Conservation (phyloP, 2,113 vertebrate species). For the Monopterus albus region DNA sequence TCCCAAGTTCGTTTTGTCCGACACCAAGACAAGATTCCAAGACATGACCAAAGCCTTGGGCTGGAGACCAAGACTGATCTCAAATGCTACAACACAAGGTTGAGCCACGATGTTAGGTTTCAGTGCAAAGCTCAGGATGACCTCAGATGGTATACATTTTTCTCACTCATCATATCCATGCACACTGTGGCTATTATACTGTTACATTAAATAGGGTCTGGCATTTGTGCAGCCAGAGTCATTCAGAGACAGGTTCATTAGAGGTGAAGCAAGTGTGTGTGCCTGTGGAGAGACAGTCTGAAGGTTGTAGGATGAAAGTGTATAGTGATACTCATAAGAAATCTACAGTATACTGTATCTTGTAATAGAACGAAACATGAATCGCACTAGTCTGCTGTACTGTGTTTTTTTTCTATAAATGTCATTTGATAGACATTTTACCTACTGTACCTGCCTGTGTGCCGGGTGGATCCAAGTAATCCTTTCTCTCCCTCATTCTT, state of each 20-base stretch:
- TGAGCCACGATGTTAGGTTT: slow-evolving; percentile 20
- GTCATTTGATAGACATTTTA: slow-evolving; percentile 42
- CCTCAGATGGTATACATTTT: slow-evolving; percentile 42
- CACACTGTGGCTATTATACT: slow-evolving; percentile 40
- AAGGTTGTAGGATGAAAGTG: slow-evolving; percentile 46
- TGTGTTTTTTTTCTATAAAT: slow-evolving; percentile 58
- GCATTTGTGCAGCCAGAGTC: slow-evolving; percentile 33
- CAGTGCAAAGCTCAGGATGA: slow-evolving; percentile 32
- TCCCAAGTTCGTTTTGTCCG: no score
- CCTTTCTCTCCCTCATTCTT: slow-evolving; percentile 19
- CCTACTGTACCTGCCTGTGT: slow-evolving; percentile 12
- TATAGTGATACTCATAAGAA: slow-evolving; percentile 52
- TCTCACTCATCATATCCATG: no score
- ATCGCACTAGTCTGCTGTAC: slow-evolving; percentile 30
- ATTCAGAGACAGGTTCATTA: slow-evolving; percentile 48
- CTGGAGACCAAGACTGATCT: no score
- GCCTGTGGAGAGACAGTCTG: slow-evolving; percentile 20
- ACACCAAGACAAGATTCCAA: no score
- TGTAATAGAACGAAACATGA: slow-evolving; percentile 48
- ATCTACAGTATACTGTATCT: no score
- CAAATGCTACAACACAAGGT: no score
- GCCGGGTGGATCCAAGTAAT: slow-evolving; percentile 13
- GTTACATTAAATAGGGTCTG: slow-evolving; percentile 47
- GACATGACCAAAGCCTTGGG: no score
- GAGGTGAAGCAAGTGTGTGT: slow-evolving; percentile 33